Conservation (phyloP, 2,113 vertebrate species). For the Leptobrachium leishanense region DNA sequence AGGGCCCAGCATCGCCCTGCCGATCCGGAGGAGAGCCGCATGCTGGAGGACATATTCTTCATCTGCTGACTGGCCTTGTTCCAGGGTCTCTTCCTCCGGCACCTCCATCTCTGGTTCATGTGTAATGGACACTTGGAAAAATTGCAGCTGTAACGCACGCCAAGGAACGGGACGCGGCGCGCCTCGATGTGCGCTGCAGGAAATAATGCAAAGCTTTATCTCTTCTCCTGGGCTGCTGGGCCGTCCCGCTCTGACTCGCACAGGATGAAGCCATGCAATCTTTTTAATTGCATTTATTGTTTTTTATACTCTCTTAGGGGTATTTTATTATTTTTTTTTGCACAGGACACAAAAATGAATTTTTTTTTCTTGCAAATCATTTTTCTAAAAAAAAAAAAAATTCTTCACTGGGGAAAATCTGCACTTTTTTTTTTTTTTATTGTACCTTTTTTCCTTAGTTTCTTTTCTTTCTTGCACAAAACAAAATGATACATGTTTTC, state of each 20-base stretch:
- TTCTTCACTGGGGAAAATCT: no score
- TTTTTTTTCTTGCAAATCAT: no score
- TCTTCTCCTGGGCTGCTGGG: background rate
- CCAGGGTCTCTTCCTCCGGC: background rate
- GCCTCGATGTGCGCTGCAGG: background rate
- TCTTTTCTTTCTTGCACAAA: no score
- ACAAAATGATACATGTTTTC: no score
- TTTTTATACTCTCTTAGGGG: no score
- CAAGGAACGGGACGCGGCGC: background rate
- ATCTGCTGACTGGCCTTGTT: slow-evolving; percentile 71
- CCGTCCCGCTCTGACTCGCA: background rate
- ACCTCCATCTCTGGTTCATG: background rate
- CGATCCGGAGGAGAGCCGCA: slow-evolving; percentile 81
- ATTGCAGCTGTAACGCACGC: background rate
- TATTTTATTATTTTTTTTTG: no score
- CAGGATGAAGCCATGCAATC: slow-evolving; percentile 1
- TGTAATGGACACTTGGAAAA: background rate
- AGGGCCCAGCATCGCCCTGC: slow-evolving; percentile 51
- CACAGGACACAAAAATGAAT: no score
- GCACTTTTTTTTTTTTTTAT: no score
- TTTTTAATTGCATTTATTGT: no score
- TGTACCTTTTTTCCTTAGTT: no score
- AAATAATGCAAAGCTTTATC: no score
- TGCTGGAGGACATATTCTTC: slow-evolving; percentile 94
- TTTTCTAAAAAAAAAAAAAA: no score